Evolutionary conservation across 2,797 vertebrate species (phyloP), one percentile per base, ranked within the genome.

Genomic region (Smutsia temminckii): DNA sequence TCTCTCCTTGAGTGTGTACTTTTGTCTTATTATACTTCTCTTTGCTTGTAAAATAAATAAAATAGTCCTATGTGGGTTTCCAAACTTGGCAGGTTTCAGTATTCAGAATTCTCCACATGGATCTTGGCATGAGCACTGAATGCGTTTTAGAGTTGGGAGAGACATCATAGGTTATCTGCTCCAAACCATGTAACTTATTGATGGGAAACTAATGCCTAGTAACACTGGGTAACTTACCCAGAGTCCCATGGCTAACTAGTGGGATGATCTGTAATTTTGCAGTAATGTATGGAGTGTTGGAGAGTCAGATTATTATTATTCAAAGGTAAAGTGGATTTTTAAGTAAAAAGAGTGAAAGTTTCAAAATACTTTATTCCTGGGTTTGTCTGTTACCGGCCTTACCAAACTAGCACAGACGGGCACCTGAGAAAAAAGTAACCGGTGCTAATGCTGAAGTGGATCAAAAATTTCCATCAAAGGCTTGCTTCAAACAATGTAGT

Each of bases 331-430:
- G 5, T 89, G 21, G 25, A 69, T 53, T 94, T 89, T 92, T 61
- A 81, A 89, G 18, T 86, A 89, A 80, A 46, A 72, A 93, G 93
- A 91, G 63, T 66, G 40, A 90, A 51, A 42, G 25, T 90, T 92
- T 86, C 81, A 85, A 79, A 77, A 69, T 87, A 87, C 86, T 94
- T 78, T 72, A 32, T 95, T 83, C 91, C 40, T 81, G 40, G 66
- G 9, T 87, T 87, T 95, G 18, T 86, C 53, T 90, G 8, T 78
- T 91, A 42, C 8, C 81, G 37, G n/a, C 13, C 59, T 96, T 77
- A 49, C 42, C 40, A 66, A 89, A 37, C 34, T 59, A 78, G 34
- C 63, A 84, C 11, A 90, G 57, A 85, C 14, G 34, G 68, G 23
- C n/a, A 79, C 12, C 53, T 86, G 20, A 91, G 69, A 8, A 89